Evolutionary conservation across 2,113 vertebrate genomes (phyloP), one percentile per base, ranked within the genome.

Genomic region (Cyphomyrus discorhynchus): DNA sequence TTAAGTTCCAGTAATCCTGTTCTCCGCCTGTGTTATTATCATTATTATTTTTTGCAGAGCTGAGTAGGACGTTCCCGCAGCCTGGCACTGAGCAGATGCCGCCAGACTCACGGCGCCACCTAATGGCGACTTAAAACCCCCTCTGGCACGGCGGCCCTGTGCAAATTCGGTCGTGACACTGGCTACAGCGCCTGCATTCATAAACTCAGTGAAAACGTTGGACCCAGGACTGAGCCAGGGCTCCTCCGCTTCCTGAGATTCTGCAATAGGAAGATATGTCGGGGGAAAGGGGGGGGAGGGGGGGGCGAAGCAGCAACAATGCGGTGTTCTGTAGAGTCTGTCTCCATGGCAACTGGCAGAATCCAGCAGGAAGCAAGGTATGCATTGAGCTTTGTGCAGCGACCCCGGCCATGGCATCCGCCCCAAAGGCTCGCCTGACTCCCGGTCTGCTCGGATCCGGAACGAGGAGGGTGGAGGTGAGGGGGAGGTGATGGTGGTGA

Each of bases 301-400:
- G 27, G 27, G 15, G 31, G 49, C 21, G 42, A 15, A 50, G 31
- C 24, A 15, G 49, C 70, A 82, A 42, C 66, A 89, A 82, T 82
- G 74, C 31, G 24, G 19, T 42, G 74, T 88, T 88, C 35, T 42
- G 47, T 82, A 47, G 88, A 80, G 47, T 10, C 66, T 19, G 13
- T 88, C 35, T 89, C 77, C 82, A 53, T 88, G 13, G 89, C 77
- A 50, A 88, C 56, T 47, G 84, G 31, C 35, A 58, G 50, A 87
- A n/a, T 88, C 50, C 7, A 56, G 85, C 45, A 88, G 84, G 89
- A 89, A 90, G 89, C 74, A 74, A 90, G 50, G 10, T 46, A 27
- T 35, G 46, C 39, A 83, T 52, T 62, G 52, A 24, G 91, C 88
- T 58, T 82, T 90, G 86, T 89, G 24, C 31, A 15, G 46, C 11